Evolutionary conservation across 2,113 vertebrate species (phyloP), one percentile per base, ranked within the genome.

Genomic region (Chaetorhynchus papuensis): DNA sequence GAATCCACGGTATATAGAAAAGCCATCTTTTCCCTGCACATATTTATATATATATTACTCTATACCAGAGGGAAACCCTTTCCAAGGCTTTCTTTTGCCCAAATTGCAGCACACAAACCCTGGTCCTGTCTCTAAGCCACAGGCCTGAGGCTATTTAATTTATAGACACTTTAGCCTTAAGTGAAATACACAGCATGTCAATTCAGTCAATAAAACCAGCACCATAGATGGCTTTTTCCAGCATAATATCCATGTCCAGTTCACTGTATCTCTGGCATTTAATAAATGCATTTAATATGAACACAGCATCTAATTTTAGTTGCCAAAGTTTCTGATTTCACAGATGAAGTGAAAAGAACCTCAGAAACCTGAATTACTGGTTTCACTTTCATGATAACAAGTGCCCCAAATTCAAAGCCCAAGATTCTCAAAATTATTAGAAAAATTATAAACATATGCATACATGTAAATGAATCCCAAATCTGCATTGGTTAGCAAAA

Each of bases 141-240:
- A 72, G 70, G 54, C 91, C 92, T 59, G 54, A 83, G 83, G 86
- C 56, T 75, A 69, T 91, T 78, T 87, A 83, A 96, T 90, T 81
- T 87, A 87, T 41, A 96, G 78, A 74, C 17, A n/a, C 6, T 41
- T 22, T 71, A 68, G 60, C 63, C 92, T 88, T 63, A 70, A 94
- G 86, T 64, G 61, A 93, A 95, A 95, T 57, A 65, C 59, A 87
- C 59, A 69, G 31, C 8, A 28, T 45, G 39, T 74, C 21, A 0
- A 85, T 54, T 83, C 45, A 30, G 56, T 91, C 90, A 81, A 90
- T 89, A 89, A 96, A 84, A n/a, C 30, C 74, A 88, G 59, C 33
- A 83, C 24, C 41, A 63, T 7, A 75, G 54, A 76, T 30, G 54
- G 39, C 21, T 89, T 91, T 83, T 74, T 78, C 28, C 66, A 72